Evolutionary conservation across 2,797 vertebrate species (phyloP).

Genomic region (Oryzias dopingdopingensis): DNA sequence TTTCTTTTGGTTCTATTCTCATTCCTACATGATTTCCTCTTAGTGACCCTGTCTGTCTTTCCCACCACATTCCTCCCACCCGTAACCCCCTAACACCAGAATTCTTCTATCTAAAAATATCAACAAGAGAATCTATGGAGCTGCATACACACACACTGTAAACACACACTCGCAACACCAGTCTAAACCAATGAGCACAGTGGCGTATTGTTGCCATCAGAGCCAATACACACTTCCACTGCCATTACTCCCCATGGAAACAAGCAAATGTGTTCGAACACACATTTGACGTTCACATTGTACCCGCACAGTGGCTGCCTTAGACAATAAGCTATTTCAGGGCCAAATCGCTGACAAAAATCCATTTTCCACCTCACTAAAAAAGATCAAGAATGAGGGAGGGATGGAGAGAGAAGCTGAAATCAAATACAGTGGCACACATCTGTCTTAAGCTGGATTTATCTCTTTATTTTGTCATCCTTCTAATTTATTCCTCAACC

Average conservation of each 20-base stretch:
- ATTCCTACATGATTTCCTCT: slow-evolving; percentile 7
- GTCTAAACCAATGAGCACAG: slow-evolving; percentile 72
- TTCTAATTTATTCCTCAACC: slow-evolving; percentile 77
- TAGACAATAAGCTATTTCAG: slow-evolving; percentile 79
- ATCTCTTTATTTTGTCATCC: slow-evolving; percentile 73
- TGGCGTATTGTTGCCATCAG: slow-evolving; percentile 66
- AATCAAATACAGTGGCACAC: slow-evolving; percentile 71
- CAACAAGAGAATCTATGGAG: slow-evolving; percentile 55
- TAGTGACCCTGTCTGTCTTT: slow-evolving; percentile 12
- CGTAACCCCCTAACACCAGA: slow-evolving; percentile 42
- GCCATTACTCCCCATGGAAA: slow-evolving; percentile 77
- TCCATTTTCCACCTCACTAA: slow-evolving; percentile 75
- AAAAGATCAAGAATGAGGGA: slow-evolving; percentile 68
- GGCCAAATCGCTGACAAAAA: slow-evolving; percentile 77
- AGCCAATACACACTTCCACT: slow-evolving; percentile 70
- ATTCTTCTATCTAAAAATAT: slow-evolving; percentile 68
- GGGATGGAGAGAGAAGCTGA: slow-evolving; percentile 62
- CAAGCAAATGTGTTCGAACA: slow-evolving; percentile 52
- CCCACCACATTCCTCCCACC: slow-evolving; percentile 36
- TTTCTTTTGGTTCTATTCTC: slow-evolving; percentile 5
- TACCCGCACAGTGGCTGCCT: slow-evolving; percentile 62
- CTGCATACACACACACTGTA: slow-evolving; percentile 28
- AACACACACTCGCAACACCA: slow-evolving; percentile 34
- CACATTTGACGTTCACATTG: slow-evolving; percentile 70
- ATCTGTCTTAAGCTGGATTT: slow-evolving; percentile 77